These are phyloP conservation scores for Scaeva pyrastri DNA, from an alignment of 2,888 invertebrate species.

Conservation along the genomic window DNA sequence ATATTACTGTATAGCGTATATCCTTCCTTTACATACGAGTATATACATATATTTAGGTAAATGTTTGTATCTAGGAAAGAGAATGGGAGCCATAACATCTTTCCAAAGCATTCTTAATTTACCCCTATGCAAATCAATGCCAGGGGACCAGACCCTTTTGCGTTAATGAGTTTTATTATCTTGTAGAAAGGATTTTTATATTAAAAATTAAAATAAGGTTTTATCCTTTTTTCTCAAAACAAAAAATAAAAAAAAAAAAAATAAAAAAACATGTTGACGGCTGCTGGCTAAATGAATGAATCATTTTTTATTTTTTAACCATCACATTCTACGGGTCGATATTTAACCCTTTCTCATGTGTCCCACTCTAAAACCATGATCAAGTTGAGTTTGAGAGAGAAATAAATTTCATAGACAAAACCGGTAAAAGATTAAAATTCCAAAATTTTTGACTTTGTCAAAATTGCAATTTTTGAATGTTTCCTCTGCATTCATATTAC, in stretches of 20 bases:
- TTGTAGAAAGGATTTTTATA: slow-evolving; percentile 76
- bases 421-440: slow-evolving; percentile 44
- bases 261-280: slow-evolving; percentile 56
- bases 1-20: neutral
- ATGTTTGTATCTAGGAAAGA: neutral
- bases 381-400: neutral
- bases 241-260: neutral
- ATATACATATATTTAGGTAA: slow-evolving; percentile 1
- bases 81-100: slow-evolving; percentile 42
- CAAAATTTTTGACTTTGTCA: slow-evolving; percentile 58
- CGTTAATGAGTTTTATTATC: slow-evolving; percentile 76
- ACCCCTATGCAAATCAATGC: slow-evolving; percentile 76
- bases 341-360: slow-evolving; percentile 46
- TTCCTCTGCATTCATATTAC: slow-evolving; percentile 37
- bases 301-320: slow-evolving; percentile 59
- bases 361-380: neutral
- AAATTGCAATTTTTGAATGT: slow-evolving; percentile 62
- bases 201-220: slow-evolving; percentile 76
- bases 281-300: slow-evolving; percentile 62
- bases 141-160: slow-evolving; percentile 76
- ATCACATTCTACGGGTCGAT: slow-evolving; percentile 54
- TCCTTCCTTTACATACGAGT: neutral
- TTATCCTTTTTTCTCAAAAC: slow-evolving; percentile 41
- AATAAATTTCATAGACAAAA: slow-evolving; percentile 36
- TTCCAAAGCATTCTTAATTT: slow-evolving; percentile 73